Evolutionary conservation across 2,797 vertebrate genomes (phyloP).

Genomic region (Chromobotia macracanthus): DNA sequence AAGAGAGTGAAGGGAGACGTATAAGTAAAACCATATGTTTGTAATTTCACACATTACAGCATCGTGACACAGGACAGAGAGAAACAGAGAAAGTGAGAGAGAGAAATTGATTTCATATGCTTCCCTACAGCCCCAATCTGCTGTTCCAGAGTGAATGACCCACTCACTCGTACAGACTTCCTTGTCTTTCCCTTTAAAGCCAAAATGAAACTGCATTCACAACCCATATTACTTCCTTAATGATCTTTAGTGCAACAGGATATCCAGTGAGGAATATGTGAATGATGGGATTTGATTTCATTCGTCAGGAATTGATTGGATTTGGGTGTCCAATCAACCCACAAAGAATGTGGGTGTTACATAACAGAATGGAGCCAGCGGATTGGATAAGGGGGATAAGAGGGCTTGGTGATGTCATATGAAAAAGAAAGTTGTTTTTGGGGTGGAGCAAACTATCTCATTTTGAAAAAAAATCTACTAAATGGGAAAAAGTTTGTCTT

Average conservation of each 20-base stretch:
- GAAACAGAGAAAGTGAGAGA: constrained; percentile 50
- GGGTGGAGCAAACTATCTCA: not conserved
- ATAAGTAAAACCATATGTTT: constrained; percentile 82
- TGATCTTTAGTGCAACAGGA: not conserved
- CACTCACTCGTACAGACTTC: constrained; percentile 43
- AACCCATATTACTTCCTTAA: not conserved
- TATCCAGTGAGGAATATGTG: not conserved
- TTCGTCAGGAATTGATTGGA: too few relatives aligned
- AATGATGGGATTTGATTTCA: not conserved
- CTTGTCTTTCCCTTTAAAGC: not conserved
- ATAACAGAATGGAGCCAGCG: too few relatives aligned
- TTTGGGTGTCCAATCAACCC: too few relatives aligned
- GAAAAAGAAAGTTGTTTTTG: not conserved
- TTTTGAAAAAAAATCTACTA: too few relatives aligned
- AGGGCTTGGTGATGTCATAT: not conserved
- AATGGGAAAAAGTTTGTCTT: too few relatives aligned
- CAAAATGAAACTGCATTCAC: not conserved
- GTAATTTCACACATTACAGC: constrained; percentile 64
- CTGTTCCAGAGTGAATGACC: constrained; percentile 55
- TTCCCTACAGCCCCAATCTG: constrained; percentile 58
- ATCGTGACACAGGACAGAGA: constrained; percentile 64
- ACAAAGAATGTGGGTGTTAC: too few relatives aligned
- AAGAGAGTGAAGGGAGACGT: constrained; percentile 64
- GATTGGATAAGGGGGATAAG: too few relatives aligned
- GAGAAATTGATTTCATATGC: constrained; percentile 66